Conservation (phyloP, 2,888 invertebrate genomes). For the Nomada ruficornis region DNA sequence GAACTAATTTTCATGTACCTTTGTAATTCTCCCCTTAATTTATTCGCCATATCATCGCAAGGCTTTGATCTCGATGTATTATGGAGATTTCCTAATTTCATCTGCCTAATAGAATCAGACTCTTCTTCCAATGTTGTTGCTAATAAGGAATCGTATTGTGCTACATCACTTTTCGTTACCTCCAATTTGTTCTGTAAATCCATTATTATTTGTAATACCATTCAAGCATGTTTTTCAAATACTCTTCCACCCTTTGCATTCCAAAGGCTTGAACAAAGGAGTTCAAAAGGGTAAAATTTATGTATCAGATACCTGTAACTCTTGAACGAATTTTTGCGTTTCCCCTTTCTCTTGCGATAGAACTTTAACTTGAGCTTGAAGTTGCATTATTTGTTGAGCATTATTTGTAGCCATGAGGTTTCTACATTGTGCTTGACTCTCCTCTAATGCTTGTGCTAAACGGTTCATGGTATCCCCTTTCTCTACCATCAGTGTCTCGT, state of each 20-base stretch:
- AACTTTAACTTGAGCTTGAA: constrained; percentile 85
- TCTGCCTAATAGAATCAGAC: constrained; percentile 79
- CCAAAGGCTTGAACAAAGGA: too few relatives aligned
- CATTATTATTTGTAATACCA: constrained; percentile 18
- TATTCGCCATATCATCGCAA: constrained; percentile 82
- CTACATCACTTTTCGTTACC: constrained; percentile 75
- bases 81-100: constrained; percentile 76
- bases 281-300: not conserved
- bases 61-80: constrained; percentile 81
- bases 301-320: constrained; percentile 73
- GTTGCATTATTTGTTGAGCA: constrained; percentile 84
- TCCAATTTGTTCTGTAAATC: constrained; percentile 78
- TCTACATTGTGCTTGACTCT: constrained; percentile 86
- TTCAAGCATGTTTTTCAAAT: not conserved
- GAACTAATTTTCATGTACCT: constrained; percentile 61
- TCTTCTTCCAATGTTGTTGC: constrained; percentile 79
- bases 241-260: too few relatives aligned
- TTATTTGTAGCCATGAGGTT: constrained; percentile 84
- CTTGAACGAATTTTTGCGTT: constrained; percentile 77
- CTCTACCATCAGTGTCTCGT: constrained; percentile 87
- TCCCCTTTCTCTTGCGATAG: constrained; percentile 86
- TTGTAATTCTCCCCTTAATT: constrained; percentile 84
- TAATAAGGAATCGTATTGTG: constrained; percentile 78
- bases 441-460: constrained; percentile 86
- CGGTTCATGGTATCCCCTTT: constrained; percentile 88